Evolutionary conservation across 2,113 vertebrate species (phyloP).

Genomic region (Daphoenositta chrysoptera): DNA sequence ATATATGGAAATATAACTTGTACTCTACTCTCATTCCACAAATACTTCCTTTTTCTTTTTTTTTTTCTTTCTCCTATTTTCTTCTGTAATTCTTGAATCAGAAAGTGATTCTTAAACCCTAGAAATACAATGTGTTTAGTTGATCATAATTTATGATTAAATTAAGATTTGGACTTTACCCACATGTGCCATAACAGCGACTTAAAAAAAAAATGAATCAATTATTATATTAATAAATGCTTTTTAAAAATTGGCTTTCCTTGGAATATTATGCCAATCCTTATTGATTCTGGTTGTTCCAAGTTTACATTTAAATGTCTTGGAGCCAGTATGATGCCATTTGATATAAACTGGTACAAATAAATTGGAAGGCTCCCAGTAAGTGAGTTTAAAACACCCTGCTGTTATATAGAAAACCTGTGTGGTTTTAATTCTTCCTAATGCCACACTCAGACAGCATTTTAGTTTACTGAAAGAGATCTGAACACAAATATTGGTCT

Average conservation of each 20-base stretch:
- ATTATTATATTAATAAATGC: not conserved
- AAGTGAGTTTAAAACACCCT: not conserved
- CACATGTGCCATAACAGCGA: not conserved
- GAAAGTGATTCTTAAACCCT: not conserved
- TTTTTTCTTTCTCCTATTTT: not conserved
- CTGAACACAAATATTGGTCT: not conserved
- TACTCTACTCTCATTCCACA: not conserved
- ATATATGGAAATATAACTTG: not conserved
- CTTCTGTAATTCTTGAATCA: not conserved
- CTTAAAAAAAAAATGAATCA: not conserved
- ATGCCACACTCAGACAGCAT: not conserved
- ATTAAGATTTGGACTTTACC: not conserved
- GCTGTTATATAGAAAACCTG: not conserved
- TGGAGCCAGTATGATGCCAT: not conserved
- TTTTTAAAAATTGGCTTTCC: constrained; percentile 37
- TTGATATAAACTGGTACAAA: not conserved
- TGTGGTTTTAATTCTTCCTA: not conserved
- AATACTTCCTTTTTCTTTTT: not conserved
- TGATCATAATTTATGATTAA: not conserved
- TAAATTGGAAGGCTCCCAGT: not conserved
- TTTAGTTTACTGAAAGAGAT: not conserved
- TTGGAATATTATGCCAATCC: not conserved
- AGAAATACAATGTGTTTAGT: not conserved
- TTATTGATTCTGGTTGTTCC: constrained; percentile 30
- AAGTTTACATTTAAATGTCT: constrained; percentile 16